These are phyloP conservation scores for Apamea crenata DNA, from an alignment of 2,888 invertebrate species.

Conservation along the genomic window DNA sequence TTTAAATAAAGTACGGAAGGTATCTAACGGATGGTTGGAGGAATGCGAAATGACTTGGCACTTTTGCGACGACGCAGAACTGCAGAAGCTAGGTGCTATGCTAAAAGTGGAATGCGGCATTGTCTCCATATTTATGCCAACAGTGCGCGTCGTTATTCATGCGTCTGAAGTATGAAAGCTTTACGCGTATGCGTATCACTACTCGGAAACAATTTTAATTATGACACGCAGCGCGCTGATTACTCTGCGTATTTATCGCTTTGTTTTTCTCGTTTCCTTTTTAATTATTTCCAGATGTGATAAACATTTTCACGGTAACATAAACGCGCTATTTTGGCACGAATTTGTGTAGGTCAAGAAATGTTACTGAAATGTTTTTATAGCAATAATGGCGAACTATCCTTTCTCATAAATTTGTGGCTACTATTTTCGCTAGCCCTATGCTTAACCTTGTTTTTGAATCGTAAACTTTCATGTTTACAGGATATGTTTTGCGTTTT, in stretches of 20 bases:
- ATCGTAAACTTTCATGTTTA: constrained; percentile 24
- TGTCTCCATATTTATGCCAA: constrained; percentile 78
- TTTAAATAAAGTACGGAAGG: constrained; percentile 64
- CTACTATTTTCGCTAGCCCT: constrained; percentile 33
- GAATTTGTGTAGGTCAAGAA: constrained; percentile 4
- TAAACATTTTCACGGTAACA: constrained; percentile 13
- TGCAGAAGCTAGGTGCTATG: constrained; percentile 58
- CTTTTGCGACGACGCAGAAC: constrained; percentile 66
- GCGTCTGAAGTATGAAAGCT: constrained; percentile 64
- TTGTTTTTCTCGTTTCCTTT: constrained; percentile 27
- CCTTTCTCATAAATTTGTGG: constrained; percentile 7
- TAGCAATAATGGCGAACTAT: neutral
- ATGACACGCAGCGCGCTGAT: constrained; percentile 44
- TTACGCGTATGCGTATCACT: constrained; percentile 51
- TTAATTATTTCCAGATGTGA: constrained; percentile 15
- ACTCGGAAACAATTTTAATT: constrained; percentile 62
- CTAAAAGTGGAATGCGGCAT: constrained; percentile 70
- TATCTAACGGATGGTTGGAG: constrained; percentile 66
- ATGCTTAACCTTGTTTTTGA: constrained; percentile 26
- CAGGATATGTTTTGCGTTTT: constrained; percentile 7
- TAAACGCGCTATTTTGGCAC: constrained; percentile 22
- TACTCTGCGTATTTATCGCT: constrained; percentile 33
- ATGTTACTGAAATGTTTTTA: constrained; percentile 25
- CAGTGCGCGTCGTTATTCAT: constrained; percentile 65
- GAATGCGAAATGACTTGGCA: constrained; percentile 77